Conservation (phyloP, 2,797 vertebrate genomes). For the Leptodactylus fallax region DNA sequence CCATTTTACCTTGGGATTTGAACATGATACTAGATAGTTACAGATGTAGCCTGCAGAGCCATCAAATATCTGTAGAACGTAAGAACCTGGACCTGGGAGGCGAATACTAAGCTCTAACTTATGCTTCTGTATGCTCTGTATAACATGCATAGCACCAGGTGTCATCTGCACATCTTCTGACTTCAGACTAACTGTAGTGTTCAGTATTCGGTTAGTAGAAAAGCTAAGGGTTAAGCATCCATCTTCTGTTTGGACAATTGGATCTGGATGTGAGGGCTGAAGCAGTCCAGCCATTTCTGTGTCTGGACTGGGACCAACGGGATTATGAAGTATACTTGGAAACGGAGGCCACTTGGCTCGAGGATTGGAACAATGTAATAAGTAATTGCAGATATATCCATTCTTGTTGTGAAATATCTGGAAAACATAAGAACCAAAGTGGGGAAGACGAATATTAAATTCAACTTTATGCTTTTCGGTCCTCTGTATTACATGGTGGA, state of each 20-base stretch:
- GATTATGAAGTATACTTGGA: constrained; percentile 75
- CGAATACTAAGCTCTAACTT: constrained; percentile 76
- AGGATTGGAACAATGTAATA: constrained; percentile 76
- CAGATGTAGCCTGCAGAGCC: constrained; percentile 74
- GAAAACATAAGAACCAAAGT: constrained; percentile 76
- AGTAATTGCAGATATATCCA: constrained; percentile 80
- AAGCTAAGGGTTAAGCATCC: constrained; percentile 78
- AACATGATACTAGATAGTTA: constrained; percentile 80
- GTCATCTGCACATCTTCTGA: constrained; percentile 67
- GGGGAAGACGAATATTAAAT: constrained; percentile 78
- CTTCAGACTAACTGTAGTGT: constrained; percentile 73
- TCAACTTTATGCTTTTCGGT: constrained; percentile 65
- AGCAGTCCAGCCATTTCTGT: constrained; percentile 77
- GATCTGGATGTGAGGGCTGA: constrained; percentile 71
- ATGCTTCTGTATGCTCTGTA: constrained; percentile 72
- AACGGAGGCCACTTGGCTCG: constrained; percentile 79
- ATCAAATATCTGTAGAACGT: constrained; percentile 78
- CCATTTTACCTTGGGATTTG: constrained; percentile 77
- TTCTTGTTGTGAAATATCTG: constrained; percentile 78
- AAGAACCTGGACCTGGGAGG: constrained; percentile 76
- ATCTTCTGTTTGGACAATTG: constrained; percentile 76
- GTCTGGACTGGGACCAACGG: constrained; percentile 81
- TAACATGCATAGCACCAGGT: constrained; percentile 70
- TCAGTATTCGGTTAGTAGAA: constrained; percentile 72
- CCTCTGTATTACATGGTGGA: constrained; percentile 43